A percentile compares a stretch with the other conserved stretches of the same genome.
Conservation (phyloP, 2,113 vertebrate species). For the Sceloporus tristichus region DNA sequence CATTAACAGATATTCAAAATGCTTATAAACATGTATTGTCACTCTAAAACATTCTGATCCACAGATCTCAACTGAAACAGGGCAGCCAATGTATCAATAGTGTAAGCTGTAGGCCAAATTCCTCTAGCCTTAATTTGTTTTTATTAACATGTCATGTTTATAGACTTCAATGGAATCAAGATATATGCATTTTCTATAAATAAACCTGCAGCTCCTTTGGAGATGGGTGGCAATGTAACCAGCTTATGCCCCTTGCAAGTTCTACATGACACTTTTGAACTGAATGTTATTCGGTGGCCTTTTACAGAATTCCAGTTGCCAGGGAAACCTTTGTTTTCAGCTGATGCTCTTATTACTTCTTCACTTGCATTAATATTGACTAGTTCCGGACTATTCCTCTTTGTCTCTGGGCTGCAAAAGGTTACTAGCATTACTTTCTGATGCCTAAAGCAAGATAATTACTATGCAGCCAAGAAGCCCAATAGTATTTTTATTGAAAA, state of each 20-base stretch:
- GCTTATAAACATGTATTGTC: background rate
- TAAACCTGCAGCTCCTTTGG: constrained; percentile 16
- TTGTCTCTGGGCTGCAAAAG: constrained; percentile 16
- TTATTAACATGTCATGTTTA: constrained; percentile 15
- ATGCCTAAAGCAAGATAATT: constrained; percentile 10
- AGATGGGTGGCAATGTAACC: background rate
- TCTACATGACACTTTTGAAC: constrained; percentile 26
- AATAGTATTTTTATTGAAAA: constrained; percentile 2
- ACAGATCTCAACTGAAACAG: background rate
- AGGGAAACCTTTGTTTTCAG: constrained; percentile 56
- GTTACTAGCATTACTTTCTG: constrained; percentile 12
- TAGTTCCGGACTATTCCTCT: constrained; percentile 2
- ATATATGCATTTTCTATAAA: constrained; percentile 9
- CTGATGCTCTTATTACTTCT: constrained; percentile 15
- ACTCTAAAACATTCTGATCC: background rate
- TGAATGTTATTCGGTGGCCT: constrained; percentile 30
- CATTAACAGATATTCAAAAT: background rate
- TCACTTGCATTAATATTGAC: constrained; percentile 23
- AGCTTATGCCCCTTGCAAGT: background rate
- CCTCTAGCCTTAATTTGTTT: background rate
- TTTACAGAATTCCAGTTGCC: constrained; percentile 47
- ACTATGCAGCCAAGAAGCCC: constrained; percentile 7
- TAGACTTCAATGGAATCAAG: background rate
- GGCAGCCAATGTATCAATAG: background rate
- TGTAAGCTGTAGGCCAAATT: background rate